Percentiles rank a stretch among this genome's conserved stretches.
Evolutionary conservation across 2,888 invertebrate genomes (phyloP).

Genomic region (Chaitophorus viminalis): DNA sequence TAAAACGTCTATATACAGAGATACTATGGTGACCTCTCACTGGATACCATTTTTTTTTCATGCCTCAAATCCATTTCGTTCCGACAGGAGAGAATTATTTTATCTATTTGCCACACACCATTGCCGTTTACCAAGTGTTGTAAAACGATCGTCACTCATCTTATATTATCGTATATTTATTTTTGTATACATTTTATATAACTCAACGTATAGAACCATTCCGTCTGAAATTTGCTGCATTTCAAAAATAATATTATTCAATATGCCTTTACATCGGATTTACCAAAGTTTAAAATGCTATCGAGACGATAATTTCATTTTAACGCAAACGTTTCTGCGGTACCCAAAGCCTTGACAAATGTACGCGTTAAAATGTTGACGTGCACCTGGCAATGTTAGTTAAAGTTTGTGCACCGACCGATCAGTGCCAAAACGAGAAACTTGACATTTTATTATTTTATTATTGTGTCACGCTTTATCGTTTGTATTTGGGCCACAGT

Average conservation of each 20-base stretch:
- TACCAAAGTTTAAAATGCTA: no score
- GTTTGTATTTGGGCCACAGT: neutral
- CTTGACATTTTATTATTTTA: neutral
- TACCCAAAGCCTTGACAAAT: no score
- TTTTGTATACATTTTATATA: no score
- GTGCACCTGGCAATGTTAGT: neutral
- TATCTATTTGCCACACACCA: neutral
- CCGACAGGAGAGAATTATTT: conserved; percentile 11
- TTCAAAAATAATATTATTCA: no score
- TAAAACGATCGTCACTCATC: neutral
- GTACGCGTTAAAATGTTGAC: no score
- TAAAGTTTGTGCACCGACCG: neutral
- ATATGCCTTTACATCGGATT: no score
- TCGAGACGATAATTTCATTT: no score
- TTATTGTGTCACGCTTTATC: neutral
- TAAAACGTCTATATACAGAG: neutral
- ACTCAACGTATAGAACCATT: no score
- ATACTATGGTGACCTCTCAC: conserved; percentile 37
- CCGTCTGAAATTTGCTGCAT: no score
- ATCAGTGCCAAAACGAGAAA: neutral
- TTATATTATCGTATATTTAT: no score
- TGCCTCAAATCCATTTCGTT: conserved; percentile 13
- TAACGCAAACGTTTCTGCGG: no score
- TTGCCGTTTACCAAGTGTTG: neutral
- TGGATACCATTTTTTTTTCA: conserved; percentile 34